These are phyloP conservation scores for Pocillopora grandis DNA, from an alignment of 92 coral and sea anemone genomes.

Conservation along the genomic window DNA sequence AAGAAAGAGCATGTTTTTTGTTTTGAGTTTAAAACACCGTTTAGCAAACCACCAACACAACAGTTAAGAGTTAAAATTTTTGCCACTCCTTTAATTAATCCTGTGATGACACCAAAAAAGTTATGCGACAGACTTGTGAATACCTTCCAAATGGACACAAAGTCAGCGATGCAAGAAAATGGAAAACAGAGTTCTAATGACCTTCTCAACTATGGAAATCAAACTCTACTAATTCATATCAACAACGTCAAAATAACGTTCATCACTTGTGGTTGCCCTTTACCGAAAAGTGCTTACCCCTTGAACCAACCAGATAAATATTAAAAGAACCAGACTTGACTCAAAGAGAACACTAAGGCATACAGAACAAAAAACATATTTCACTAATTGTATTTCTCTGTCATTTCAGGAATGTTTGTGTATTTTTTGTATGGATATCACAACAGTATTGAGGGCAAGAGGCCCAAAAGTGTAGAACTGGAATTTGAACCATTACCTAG, in stretches of 20 bases:
- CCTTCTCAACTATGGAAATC: neutral
- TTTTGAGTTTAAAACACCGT: too few species aligned
- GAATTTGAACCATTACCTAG: slow-evolving; percentile 17
- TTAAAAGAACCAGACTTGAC: too few species aligned
- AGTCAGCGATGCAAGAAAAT: slow-evolving; percentile 4
- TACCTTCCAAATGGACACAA: neutral
- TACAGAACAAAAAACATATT: too few species aligned
- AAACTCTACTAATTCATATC: neutral
- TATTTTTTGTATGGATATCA: slow-evolving; percentile 59
- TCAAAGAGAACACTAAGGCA: neutral
- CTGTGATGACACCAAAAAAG: neutral
- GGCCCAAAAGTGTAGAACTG: slow-evolving; percentile 25
- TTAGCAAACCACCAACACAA: neutral
- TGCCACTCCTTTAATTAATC: neutral
- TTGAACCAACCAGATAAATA: too few species aligned
- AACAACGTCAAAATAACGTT: too few species aligned
- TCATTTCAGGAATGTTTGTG: slow-evolving; percentile 59
- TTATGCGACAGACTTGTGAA: neutral
- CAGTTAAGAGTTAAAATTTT: too few species aligned
- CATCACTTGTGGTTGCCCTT: too few species aligned
- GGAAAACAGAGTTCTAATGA: neutral
- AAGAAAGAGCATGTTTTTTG: too few species aligned
- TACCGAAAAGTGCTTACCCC: too few species aligned
- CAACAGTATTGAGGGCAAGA: slow-evolving; percentile 69
- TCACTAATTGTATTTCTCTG: neutral